Percentiles rank a stretch among this genome's conserved stretches.
phyloP scores from a whole-genome alignment of 2,113 vertebrate species.

The Phalacrocorax aristotelis region DNA sequence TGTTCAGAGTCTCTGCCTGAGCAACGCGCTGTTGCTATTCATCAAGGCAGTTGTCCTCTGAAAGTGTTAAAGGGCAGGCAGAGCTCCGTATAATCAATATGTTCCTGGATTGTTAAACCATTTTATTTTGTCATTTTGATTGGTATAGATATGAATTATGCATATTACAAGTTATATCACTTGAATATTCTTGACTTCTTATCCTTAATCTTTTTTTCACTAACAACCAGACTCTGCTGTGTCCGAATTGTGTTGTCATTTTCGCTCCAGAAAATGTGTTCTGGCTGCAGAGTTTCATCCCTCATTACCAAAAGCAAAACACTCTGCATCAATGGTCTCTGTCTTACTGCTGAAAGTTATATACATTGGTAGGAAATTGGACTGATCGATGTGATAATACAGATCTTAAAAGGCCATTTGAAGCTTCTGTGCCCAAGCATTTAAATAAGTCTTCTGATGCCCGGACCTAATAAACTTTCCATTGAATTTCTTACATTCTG shows the following conservation, averaged over 20 bases:
- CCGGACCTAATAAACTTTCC: neutral
- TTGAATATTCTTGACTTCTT: neutral
- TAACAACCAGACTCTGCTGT: neutral
- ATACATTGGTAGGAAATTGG: neutral
- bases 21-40: fast-evolving
- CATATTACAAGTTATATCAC: neutral
- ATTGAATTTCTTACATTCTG: neutral
- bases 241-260: fast-evolving
- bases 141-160: neutral
- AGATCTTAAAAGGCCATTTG: neutral
- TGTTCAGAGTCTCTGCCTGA: neutral
- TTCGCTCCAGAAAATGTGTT: neutral
- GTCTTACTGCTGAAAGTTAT: neutral
- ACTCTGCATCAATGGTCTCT: neutral
- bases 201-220: neutral
- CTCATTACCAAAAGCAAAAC: neutral
- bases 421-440: neutral
- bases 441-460: neutral
- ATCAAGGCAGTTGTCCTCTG: neutral
- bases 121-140: neutral
- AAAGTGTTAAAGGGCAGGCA: neutral
- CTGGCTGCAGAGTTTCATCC: neutral
- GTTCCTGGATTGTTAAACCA: neutral
- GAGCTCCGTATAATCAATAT: neutral
- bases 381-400: neutral